Base-by-base conservation (phyloP, 2,888 invertebrate genomes). In the Cephus spinipes region DNA sequence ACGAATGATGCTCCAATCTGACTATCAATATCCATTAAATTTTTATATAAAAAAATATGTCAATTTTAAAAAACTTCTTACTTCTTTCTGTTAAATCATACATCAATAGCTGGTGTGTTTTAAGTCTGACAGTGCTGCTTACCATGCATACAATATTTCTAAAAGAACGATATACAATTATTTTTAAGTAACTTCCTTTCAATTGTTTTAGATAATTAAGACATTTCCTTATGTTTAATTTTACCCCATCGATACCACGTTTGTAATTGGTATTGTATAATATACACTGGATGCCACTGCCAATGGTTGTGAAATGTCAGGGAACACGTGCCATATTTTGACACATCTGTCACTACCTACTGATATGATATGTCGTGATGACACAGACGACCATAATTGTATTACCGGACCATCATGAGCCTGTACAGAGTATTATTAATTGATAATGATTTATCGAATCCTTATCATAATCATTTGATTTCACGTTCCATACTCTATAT, bases 301-400 rank as follows among this genome's bases (percentile, higher is more conserved):
- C 73, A 88, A 69, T 0, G 86, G 84, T 11, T 78, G 11, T 2
- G 78, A 23, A 11, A 86, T 81, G 35, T 86, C 83, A 1, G 83
- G 81, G 74, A 82, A 85, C n/a, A 88, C 77, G 71, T 81, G 81
- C 88, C 88, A 88, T 68, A 87, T 82, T 81, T 88, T 88, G n/a
- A 86, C 80, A 36, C 82, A 85, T 40, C 82, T 86, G 33, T 88
- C 87, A 12, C 32, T 36, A 6, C 86, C 86, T 3, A 85, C 74
- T 11, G 88, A 87, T 71, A 85, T 73, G 1, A 86, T 34, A 12
- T 80, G 83, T 1, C 80, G 78, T 4, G 82, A 81, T 1, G 34
- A 35, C 30, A 75, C 73, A 2, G 85, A 85, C 12, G 79, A 79
- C 15, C 76, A 77, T 23, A 88, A 71, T 69, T 85, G 83, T 23